Base-by-base conservation (phyloP, 2,113 vertebrate species). In the Paratilapia polleni region DNA sequence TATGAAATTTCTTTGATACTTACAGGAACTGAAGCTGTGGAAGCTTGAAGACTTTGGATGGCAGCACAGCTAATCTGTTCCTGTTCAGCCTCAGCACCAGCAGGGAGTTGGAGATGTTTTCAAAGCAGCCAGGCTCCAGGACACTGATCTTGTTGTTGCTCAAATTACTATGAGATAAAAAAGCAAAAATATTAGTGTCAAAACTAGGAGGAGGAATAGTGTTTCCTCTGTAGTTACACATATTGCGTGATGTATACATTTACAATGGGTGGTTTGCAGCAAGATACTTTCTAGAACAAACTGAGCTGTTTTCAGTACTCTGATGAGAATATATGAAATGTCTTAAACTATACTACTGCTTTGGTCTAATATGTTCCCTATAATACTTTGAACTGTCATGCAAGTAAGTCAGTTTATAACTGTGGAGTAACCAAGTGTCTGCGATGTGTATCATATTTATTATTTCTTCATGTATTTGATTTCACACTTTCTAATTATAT, bases 141-240 rank as follows among this genome's bases (percentile, higher is more conserved):
- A 95, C 85, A 52, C 96, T 95, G 94, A 99, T 98, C 92, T 97
- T 97, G 93, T 99, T 99, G 93, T 99, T 99, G 94, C 97, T 99
- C 92, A 99, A 94, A 94, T 99, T 99, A 90, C 98, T 99, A 86
- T 70, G 78, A 88, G 22, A 93, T 12, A 88, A 78, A 62, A 74
- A 58, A 93, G 62, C 61, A 84, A 86, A 88, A 77, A 80, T 36
- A 89, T 80, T 28, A 81, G 3, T 28, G 26, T 9, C n/a, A 68
- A 60, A 83, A 77, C 64, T 14, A 64, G 38, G 3, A 78, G 76
- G 22, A 3, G 75, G 36, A 34, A 73, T 19, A 5, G 1, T 8
- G 24, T 62, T 49, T 78, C 70, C 41, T 38, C 54, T 78, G 17
- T 41, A 52, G 10, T 77, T 38, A 78, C 36, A 24, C 52, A 54